Evolutionary conservation across 1,140 invertebrate species (phyloP), one percentile per base, ranked within the genome.

Genomic region (Mycetomoellerius zeteki): DNA sequence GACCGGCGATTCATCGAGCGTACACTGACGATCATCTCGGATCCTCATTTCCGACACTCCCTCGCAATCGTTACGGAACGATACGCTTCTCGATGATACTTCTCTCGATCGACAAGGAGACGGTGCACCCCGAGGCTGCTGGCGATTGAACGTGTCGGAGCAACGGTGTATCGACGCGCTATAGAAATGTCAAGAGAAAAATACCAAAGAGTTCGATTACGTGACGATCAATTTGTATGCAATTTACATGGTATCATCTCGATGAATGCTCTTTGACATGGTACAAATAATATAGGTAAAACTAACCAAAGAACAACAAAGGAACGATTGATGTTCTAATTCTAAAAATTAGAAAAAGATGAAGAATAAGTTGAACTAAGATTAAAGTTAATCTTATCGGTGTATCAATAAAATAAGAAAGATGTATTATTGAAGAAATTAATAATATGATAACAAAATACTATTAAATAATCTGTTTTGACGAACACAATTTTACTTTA

Each of bases 1-100:
- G 89, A 91, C 76, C 86, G 88, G 89, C 89, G 77, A 86, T 90
- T 91, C 84, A 80, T 56, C 43, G 30, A 58, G 43, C 12, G 58
- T n/a, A 33, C 14, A 76, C 73, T 85, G 87, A 87, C 77, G 84
- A 86, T 85, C 78, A 21, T 43, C 73, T 56, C 60, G 76, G 64
- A 90, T 88, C 62, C 60, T 37, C 65, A 12, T 88, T 60, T 50
- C 65, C 86, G 82, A 90, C 71, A 81, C 86, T 81, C 89, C 64
- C 81, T 76, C 58, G 76, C 71, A 56, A 60, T 78, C 86, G 81
- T 86, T 85, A 73, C 56, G 4, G 56, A 69, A 87, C 47, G 69
- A 90, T 90, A 90, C 76, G 80, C 85, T 47, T 47, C 71, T 52
- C 14, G 24, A 27, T 50, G 65, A 27, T 69, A 24, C 14, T 37